phyloP scores from a whole-genome alignment of 2,797 vertebrate species.

The Linurgus olivaceus region DNA sequence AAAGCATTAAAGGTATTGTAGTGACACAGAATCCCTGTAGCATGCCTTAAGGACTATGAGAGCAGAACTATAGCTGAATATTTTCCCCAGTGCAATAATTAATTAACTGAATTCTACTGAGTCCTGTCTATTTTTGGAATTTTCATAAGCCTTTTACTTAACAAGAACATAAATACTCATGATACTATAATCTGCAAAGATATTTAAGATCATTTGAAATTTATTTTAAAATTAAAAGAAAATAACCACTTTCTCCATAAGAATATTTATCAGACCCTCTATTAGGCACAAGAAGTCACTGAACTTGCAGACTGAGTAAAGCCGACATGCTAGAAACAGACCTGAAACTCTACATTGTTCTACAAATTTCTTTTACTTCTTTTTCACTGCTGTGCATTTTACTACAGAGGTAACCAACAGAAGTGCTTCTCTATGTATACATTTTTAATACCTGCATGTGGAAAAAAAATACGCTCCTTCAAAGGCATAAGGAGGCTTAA shows the following conservation, averaged over 20 bases:
- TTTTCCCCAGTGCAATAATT: background rate
- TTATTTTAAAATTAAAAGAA: background rate
- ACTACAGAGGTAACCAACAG: background rate
- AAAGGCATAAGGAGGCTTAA: background rate
- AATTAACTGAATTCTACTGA: background rate
- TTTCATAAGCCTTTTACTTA: background rate
- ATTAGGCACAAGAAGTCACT: background rate
- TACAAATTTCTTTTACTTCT: background rate
- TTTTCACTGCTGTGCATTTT: background rate
- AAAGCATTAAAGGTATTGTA: background rate
- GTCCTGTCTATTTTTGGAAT: background rate
- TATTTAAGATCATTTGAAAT: background rate
- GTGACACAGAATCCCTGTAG: background rate
- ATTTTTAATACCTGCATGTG: background rate
- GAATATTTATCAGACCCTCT: background rate
- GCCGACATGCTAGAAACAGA: background rate
- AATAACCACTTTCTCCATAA: background rate
- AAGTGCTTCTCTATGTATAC: background rate
- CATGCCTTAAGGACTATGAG: background rate
- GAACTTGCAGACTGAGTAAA: background rate
- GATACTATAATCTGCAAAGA: background rate
- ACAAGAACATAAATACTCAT: background rate
- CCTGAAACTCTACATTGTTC: background rate
- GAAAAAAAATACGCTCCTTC: background rate
- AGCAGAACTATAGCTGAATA: background rate